Conservation (phyloP, 2,888 invertebrate species). For the Slavum lentiscoides region DNA sequence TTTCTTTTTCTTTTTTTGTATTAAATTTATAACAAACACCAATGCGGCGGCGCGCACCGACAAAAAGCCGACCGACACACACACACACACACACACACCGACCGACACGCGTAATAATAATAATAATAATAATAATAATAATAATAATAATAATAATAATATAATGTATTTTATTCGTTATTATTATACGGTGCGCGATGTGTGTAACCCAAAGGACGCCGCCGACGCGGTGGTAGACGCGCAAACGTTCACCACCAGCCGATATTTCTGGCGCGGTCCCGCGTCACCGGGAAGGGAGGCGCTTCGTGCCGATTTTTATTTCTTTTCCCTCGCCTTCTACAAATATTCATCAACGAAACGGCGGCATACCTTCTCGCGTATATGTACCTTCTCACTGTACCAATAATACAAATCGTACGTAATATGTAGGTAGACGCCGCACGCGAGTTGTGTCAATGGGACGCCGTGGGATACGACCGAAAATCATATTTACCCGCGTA, state of each 20-base stretch:
- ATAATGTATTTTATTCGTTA: constrained; percentile 42
- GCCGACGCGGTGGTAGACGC: background rate
- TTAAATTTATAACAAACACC: constrained; percentile 51
- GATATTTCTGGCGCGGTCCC: constrained; percentile 40
- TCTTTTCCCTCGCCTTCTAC: constrained; percentile 1
- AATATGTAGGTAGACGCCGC: no score
- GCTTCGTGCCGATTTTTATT: constrained; percentile 36
- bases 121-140: constrained; percentile 31
- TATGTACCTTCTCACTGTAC: no score
- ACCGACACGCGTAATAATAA: constrained; percentile 39
- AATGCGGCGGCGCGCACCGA: constrained; percentile 33
- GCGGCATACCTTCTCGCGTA: constrained; percentile 11
- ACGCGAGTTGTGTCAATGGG: no score
- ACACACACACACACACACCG: constrained; percentile 8
- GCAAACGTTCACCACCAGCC: background rate
- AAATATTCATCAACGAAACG: constrained; percentile 2
- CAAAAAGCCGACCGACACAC: constrained; percentile 31
- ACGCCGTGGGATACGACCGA: no score
- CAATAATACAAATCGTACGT: no score
- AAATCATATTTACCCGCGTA: no score
- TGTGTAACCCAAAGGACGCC: constrained; percentile 48
- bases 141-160: constrained; percentile 7
- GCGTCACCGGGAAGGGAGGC: constrained; percentile 14
- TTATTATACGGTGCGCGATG: constrained; percentile 51
- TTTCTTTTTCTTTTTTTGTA: constrained; percentile 14